Evolutionary conservation across 2,797 vertebrate species (phyloP).

Genomic region (Kryptolebias ocellatus): DNA sequence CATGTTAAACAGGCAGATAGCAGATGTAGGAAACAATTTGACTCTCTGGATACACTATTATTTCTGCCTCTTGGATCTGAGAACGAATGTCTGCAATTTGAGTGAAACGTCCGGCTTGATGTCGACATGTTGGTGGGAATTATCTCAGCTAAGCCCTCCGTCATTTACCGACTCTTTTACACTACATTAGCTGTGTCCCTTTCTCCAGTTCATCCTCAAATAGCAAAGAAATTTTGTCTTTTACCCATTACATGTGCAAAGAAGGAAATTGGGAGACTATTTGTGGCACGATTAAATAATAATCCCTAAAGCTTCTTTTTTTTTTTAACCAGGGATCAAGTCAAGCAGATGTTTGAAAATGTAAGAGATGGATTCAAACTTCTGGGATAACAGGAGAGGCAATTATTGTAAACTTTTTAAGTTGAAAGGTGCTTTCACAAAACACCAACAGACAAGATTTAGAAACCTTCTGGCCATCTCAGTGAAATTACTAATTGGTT

Average conservation of each 20-base stretch:
- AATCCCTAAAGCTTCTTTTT: slow-evolving; percentile 77
- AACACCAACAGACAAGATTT: too few species aligned
- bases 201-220: slow-evolving; percentile 57
- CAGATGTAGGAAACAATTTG: slow-evolving; percentile 59
- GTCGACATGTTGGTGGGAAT: slow-evolving; percentile 71
- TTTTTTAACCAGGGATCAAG: slow-evolving; percentile 46
- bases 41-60: slow-evolving; percentile 43
- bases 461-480: too few species aligned
- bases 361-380: slow-evolving; percentile 67
- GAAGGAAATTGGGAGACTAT: slow-evolving; percentile 54
- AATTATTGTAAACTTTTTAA: slow-evolving; percentile 50
- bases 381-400: slow-evolving; percentile 49
- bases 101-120: slow-evolving; percentile 59
- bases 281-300: slow-evolving; percentile 78
- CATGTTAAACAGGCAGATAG: slow-evolving; percentile 58
- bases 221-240: slow-evolving; percentile 63
- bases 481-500: too few species aligned
- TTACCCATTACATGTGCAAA: slow-evolving; percentile 46
- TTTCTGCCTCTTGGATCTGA: slow-evolving; percentile 41
- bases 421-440: too few species aligned
- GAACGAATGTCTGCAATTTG: slow-evolving; percentile 50
- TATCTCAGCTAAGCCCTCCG: slow-evolving; percentile 51
- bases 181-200: slow-evolving; percentile 56
- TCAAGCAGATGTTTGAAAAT: slow-evolving; percentile 62
- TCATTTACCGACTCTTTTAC: slow-evolving; percentile 54